These are phyloP conservation scores for Tretioscincus oriximinensis DNA, from an alignment of 2,113 vertebrate species.

Conservation along the genomic window DNA sequence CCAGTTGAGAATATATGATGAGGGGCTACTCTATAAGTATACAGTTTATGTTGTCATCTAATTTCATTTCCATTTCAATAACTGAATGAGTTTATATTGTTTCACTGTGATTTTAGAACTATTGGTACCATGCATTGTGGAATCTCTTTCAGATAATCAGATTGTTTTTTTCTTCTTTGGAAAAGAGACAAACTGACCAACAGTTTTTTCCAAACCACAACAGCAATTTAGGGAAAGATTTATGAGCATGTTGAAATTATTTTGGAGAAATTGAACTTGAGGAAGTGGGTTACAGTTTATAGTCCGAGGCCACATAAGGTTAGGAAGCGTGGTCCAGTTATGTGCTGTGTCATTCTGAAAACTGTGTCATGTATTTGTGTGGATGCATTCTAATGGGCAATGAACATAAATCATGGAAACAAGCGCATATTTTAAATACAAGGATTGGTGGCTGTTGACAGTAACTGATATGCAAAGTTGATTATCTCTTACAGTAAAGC, in stretches of 20 bases:
- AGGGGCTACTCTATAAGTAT: background rate
- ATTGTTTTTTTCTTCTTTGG: background rate
- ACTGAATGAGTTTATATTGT: background rate
- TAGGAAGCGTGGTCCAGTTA: background rate
- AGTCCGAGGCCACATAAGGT: background rate
- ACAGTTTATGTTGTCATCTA: background rate
- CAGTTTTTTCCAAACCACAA: background rate
- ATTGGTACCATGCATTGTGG: background rate
- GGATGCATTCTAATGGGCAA: background rate
- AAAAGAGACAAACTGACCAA: background rate
- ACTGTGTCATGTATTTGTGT: background rate
- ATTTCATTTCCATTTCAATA: background rate
- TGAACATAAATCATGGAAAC: background rate
- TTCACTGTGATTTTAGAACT: background rate
- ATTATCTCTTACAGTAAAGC: conserved; percentile 76
- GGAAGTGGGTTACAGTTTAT: background rate
- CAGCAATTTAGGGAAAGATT: background rate
- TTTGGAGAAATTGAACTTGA: background rate
- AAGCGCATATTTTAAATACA: background rate
- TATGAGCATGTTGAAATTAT: background rate
- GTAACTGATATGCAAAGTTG: background rate
- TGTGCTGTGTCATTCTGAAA: fast-evolving
- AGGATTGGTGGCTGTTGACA: background rate
- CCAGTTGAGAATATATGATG: too few relatives aligned
- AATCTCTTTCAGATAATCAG: background rate